Conservation (phyloP, 2,113 vertebrate species). For the Eonycteris spelaea region DNA sequence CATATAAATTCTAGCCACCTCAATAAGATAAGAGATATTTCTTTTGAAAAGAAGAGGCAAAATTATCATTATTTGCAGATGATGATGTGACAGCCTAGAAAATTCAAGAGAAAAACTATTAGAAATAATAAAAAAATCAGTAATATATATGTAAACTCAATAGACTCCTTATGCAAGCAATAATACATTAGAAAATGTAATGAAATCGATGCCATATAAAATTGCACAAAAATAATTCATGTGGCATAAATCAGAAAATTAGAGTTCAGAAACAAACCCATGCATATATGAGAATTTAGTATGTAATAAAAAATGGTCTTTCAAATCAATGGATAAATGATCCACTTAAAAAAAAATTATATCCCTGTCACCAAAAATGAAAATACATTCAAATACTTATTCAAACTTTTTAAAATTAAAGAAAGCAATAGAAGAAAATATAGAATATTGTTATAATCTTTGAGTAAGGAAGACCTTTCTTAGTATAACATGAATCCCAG, state of each 20-base stretch:
- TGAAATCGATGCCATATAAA: slow-evolving; percentile 25
- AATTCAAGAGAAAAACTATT: slow-evolving; percentile 58
- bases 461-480: neutral
- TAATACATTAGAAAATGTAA: slow-evolving; percentile 22
- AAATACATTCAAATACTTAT: neutral
- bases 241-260: neutral
- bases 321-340: slow-evolving; percentile 24
- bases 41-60: slow-evolving; percentile 51
- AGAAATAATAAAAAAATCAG: slow-evolving; percentile 48
- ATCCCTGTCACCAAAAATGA: neutral
- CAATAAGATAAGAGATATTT: slow-evolving; percentile 55
- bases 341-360: slow-evolving; percentile 11
- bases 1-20: slow-evolving; percentile 59
- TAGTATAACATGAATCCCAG: neutral
- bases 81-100: slow-evolving; percentile 38
- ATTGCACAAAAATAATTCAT: slow-evolving; percentile 6
- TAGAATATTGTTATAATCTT: slow-evolving; percentile 12
- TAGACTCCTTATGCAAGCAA: slow-evolving; percentile 20
- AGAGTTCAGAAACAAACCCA: neutral
- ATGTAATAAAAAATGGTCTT: slow-evolving; percentile 27
- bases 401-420: neutral
- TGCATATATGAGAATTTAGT: neutral
- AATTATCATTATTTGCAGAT: slow-evolving; percentile 54
- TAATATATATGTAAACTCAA: neutral
- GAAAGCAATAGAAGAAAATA: slow-evolving; percentile 26